These are phyloP conservation scores for Silurus lanzhouensis DNA, from an alignment of 2,797 vertebrate genomes.

Conservation along the genomic window DNA sequence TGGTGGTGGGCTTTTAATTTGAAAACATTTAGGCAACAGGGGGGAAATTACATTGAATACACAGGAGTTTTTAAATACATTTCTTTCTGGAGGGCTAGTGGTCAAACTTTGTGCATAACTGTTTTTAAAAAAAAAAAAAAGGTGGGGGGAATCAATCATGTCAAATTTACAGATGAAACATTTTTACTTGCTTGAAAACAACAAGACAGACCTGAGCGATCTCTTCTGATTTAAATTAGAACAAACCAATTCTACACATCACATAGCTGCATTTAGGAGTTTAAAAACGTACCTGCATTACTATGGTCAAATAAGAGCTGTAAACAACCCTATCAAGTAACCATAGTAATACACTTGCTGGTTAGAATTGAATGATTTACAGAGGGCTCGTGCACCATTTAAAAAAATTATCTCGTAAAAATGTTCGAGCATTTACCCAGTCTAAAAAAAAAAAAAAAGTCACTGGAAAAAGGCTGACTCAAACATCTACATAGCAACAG, in stretches of 20 bases:
- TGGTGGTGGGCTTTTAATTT: constrained; percentile 69
- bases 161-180: constrained; percentile 18
- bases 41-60: constrained; percentile 67
- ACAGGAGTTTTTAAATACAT: constrained; percentile 51
- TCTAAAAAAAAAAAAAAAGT: background rate
- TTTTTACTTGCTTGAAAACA: background rate
- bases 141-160: background rate
- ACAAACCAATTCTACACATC: background rate
- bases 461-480: constrained; percentile 14
- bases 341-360: constrained; percentile 14
- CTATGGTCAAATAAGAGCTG: constrained; percentile 15
- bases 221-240: background rate
- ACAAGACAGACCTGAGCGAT: background rate
- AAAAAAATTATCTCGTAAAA: constrained; percentile 5
- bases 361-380: constrained; percentile 4
- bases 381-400: background rate
- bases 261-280: background rate
- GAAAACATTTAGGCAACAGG: constrained; percentile 65
- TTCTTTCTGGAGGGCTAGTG: background rate
- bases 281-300: background rate
- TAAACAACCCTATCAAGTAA: background rate
- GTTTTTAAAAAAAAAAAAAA: background rate
- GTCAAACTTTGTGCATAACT: constrained; percentile 21
- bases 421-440: constrained; percentile 1
- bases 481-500: constrained; percentile 12